phyloP scores from a whole-genome alignment of 1,140 invertebrate species.

The Pemphigus obesinymphae region DNA sequence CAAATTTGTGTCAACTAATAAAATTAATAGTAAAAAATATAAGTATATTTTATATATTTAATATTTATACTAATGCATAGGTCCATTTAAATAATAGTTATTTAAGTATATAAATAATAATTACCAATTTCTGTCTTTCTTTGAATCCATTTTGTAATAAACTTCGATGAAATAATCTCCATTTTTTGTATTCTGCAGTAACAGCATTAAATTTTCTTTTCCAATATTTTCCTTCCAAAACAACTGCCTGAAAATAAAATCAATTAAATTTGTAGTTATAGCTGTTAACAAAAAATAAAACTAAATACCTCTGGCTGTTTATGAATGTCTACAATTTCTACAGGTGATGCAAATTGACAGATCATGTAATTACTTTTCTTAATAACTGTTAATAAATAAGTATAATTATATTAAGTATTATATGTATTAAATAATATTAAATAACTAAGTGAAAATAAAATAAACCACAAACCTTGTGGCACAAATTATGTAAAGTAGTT shows the following conservation, averaged over 20 bases:
- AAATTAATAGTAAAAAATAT: background rate
- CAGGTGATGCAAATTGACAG: conserved; percentile 90
- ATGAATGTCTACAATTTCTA: conserved; percentile 84
- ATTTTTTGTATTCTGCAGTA: conserved; percentile 98
- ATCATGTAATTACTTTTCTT: conserved; percentile 82
- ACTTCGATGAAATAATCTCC: conserved; percentile 91
- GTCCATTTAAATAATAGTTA: background rate
- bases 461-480: too few species aligned
- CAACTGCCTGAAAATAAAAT: conserved; percentile 66
- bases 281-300: background rate
- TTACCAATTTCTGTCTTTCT: conserved; percentile 72
- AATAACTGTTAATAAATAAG: conserved; percentile 70
- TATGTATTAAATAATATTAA: too few species aligned
- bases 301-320: conserved; percentile 85
- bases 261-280: conserved; percentile 22
- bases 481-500: too few species aligned
- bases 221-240: conserved; percentile 98
- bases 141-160: conserved; percentile 69
- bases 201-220: conserved; percentile 93
- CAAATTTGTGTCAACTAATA: too few species aligned
- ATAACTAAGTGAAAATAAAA: too few species aligned
- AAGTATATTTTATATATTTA: background rate
- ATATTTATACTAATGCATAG: background rate
- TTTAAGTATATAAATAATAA: conserved; percentile 43
- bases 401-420: background rate